Evolutionary conservation across 2,113 vertebrate genomes (phyloP).

Genomic region (Calyptommatus sinebrachiatus): DNA sequence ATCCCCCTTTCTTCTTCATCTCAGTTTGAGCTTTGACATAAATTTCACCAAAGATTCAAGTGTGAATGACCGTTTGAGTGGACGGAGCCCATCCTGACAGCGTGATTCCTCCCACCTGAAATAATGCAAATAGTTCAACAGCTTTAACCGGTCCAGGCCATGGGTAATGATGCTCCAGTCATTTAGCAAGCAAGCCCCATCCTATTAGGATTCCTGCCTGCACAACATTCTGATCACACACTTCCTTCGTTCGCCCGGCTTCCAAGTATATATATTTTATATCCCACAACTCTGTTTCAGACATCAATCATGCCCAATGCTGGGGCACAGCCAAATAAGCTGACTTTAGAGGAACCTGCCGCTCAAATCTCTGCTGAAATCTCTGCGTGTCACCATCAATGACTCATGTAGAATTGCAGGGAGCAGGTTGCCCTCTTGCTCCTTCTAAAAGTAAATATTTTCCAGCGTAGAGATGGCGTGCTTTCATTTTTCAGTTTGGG

Average conservation of each 20-base stretch:
- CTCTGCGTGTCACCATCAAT: neutral
- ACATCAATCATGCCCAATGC: neutral
- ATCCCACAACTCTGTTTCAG: neutral
- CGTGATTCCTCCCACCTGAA: too few species aligned
- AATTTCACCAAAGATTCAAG: too few species aligned
- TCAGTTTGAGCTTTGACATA: too few species aligned
- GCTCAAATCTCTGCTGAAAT: neutral
- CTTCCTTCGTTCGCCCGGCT: too few species aligned
- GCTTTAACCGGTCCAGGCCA: neutral
- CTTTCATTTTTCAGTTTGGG: neutral
- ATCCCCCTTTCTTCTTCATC: too few species aligned
- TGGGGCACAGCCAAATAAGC: neutral
- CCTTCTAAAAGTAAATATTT: neutral
- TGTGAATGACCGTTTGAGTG: too few species aligned
- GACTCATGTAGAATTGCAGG: neutral
- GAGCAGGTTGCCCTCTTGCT: neutral
- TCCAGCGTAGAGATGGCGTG: neutral
- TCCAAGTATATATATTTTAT: too few species aligned
- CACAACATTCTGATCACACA: neutral
- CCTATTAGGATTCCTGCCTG: neutral
- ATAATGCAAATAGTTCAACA: too few species aligned
- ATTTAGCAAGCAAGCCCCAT: neutral
- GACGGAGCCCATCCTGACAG: too few species aligned
- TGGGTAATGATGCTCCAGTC: neutral
- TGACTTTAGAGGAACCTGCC: neutral